Conservation (phyloP, 2,888 invertebrate genomes). For the Linnaemya vulpina region DNA sequence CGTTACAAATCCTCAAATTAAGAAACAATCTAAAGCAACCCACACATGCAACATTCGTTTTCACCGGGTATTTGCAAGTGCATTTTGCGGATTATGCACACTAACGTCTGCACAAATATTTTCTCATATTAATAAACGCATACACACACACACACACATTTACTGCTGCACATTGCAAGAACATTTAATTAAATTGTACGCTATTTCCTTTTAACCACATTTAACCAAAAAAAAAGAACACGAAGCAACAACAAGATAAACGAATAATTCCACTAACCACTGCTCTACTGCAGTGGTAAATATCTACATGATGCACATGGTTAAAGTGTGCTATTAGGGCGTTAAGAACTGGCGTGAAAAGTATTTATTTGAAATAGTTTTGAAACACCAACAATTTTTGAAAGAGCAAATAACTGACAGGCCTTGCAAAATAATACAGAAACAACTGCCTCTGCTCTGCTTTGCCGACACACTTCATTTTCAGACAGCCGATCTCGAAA, state of each 20-base stretch:
- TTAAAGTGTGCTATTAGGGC: constrained; percentile 9
- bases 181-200: constrained; percentile 70
- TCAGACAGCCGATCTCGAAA: too few relatives aligned
- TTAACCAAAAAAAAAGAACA: constrained; percentile 39
- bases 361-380: not conserved
- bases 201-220: constrained; percentile 65
- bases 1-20: too few relatives aligned
- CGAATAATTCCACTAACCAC: constrained; percentile 47
- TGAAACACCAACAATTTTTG: too few relatives aligned
- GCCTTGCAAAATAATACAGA: too few relatives aligned
- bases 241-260: constrained; percentile 23
- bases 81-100: constrained; percentile 45
- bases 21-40: constrained; percentile 12
- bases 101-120: not conserved
- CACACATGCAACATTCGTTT: constrained; percentile 4
- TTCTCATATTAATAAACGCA: not conserved
- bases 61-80: constrained; percentile 22
- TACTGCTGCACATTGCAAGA: constrained; percentile 14
- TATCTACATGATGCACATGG: constrained; percentile 13
- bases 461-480: too few relatives aligned
- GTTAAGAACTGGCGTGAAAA: not conserved
- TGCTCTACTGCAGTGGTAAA: constrained; percentile 54
- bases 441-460: too few relatives aligned
- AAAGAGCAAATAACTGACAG: too few relatives aligned
- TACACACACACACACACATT: not conserved